Evolutionary conservation across 1,140 invertebrate genomes (phyloP), one percentile per base, ranked within the genome.

Genomic region (Drosophila kanapiae): DNA sequence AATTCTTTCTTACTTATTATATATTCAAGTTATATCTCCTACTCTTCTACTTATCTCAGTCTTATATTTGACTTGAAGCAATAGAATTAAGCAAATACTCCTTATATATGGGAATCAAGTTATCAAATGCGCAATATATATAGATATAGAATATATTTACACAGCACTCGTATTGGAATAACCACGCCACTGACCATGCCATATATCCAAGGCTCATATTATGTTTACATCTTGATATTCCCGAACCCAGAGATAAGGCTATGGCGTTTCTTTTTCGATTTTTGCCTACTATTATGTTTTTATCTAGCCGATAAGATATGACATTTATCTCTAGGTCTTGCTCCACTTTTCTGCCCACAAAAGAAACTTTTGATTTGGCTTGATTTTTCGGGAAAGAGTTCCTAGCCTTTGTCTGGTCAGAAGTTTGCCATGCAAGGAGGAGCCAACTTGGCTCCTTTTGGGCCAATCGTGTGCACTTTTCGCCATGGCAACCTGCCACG

Each of bases 281-380:
- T 76, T 53, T n/a, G 53, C 53, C 67, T 40, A 71, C 29, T 35
- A 58, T 71, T 59, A 71, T 60, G 54, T 42, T 60, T 76, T 83
- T 85, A 85, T 85, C 82, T 80, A 65, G 27, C 51, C 61, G 80
- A 82, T 82, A 82, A 82, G 80, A 82, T 82, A 82, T 49, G 69
- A n/a, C 42, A 58, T 49, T n/a, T 63, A 43, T 47, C 29, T 69
- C 27, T 67, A 18, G 33, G 35, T 60, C 42, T 43, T 82, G 80
- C 45, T 82, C 80, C 75, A 82, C 11, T 82, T 82, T 80, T 54
- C 8, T 23, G 16, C 33, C 18, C 33, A 27, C 31, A 33, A 31
- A 31, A 53, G 38, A 62, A 70, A 31, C 37, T 58, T 31, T 60
- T 54, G n/a, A 67, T 43, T 64, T 43, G 35, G 33, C 37, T 47